Evolutionary conservation across 2,797 vertebrate species (phyloP), one percentile per base, ranked within the genome.

Genomic region (Clamator glandarius): DNA sequence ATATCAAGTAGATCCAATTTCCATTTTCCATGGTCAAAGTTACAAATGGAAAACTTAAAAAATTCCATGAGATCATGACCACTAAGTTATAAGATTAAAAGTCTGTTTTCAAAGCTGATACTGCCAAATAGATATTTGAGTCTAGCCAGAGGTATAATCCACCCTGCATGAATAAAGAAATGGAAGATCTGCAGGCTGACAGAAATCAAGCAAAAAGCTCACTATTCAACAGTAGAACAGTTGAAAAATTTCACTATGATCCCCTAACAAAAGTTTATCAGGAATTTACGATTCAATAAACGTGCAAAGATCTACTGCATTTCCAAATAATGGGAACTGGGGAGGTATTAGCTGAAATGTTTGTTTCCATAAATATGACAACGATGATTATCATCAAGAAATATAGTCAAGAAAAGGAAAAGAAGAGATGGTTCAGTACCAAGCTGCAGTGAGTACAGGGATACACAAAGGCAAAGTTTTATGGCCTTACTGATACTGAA

Each of bases 31-130:
- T 20, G 26, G 33, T 90, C 35, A n/a, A 72, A 75, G 41, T 66
- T 82, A 66, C 23, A 35, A 39, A 76, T 84, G 81, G 87, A 89
- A 90, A 92, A 82, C 84, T 36, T 59, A 41, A 58, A 90, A 79
- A 79, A 76, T 51, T 92, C 62, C 1, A 0, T 81, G 81, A 79
- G 48, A 69, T 74, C 77, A 83, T 92, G 77, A 85, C 57, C 57
- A 85, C 41, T 18, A 63, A 74, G 36, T 90, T 92, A 67, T 50
- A 50, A 52, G 63, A 48, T 70, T 61, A 46, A 79, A n/a, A 35
- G 70, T 92, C 29, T 81, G 7, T 79, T 92, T 84, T 90, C 73
- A 84, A 62, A 42, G 46, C 51, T 76, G 21, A 67, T 87, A 52
- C 31, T 91, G 50, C 81, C 81, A 90, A 87, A 20, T 24, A 79